Conservation (phyloP, 1,140 invertebrate genomes). For the Phenacoccus solenopsis region DNA sequence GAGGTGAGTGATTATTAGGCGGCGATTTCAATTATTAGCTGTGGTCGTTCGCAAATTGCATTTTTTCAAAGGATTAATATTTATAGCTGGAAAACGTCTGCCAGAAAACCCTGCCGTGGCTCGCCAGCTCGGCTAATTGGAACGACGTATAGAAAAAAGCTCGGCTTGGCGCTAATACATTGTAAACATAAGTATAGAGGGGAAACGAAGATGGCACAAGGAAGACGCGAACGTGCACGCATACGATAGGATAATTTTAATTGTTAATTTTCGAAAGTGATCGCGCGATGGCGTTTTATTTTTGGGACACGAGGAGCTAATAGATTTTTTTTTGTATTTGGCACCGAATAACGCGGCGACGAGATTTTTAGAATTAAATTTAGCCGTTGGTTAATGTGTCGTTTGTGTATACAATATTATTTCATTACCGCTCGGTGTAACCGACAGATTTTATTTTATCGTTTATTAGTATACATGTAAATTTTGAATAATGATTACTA, state of each 20-base stretch:
- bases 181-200: too few species aligned
- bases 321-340: conserved; percentile 6
- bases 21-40: too few species aligned
- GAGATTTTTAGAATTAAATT: conserved; percentile 11
- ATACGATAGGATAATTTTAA: background rate
- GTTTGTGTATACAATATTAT: conserved; percentile 11
- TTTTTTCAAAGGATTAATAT: too few species aligned
- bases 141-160: too few species aligned
- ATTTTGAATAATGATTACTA: conserved; percentile 11
- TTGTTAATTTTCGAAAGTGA: background rate
- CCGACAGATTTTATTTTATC: conserved; percentile 16
- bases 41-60: too few species aligned
- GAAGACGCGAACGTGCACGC: too few species aligned
- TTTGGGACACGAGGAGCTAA: background rate
- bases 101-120: too few species aligned
- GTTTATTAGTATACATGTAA: conserved; percentile 17
- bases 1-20: too few species aligned
- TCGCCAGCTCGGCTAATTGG: too few species aligned
- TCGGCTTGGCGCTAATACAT: too few species aligned
- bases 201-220: too few species aligned
- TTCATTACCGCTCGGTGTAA: conserved; percentile 7
- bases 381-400: conserved; percentile 11
- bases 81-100: too few species aligned
- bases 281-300: background rate
- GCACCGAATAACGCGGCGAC: background rate